Evolutionary conservation across 2,113 vertebrate species (phyloP).

Genomic region (Pachypanchax playfairii): DNA sequence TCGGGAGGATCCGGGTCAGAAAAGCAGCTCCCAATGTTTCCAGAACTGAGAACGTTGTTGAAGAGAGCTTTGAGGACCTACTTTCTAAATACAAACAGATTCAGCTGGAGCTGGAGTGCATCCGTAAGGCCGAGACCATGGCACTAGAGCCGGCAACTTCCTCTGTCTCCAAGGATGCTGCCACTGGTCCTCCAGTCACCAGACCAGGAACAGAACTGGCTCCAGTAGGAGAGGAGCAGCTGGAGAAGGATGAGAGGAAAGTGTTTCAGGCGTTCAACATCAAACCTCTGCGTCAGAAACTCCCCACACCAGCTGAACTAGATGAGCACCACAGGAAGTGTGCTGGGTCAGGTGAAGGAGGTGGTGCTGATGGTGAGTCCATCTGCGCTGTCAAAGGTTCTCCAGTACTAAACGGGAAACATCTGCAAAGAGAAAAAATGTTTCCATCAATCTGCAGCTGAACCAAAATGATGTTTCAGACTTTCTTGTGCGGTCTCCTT

Average conservation of each 20-base stretch:
- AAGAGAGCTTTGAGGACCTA: constrained; percentile 96
- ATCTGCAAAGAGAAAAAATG: not conserved
- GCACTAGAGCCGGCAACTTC: constrained; percentile 83
- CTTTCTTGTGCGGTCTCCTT: no score
- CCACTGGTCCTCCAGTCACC: constrained; percentile 66
- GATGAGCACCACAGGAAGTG: constrained; percentile 78
- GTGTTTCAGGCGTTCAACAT: constrained; percentile 95
- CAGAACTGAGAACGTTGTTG: constrained; percentile 83
- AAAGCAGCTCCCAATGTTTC: constrained; percentile 77
- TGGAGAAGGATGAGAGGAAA: constrained; percentile 83
- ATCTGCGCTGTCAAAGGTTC: not conserved
- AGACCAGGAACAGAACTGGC: constrained; percentile 58
- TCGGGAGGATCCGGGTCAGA: constrained; percentile 80
- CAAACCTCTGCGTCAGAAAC: constrained; percentile 91
- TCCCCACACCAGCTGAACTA: constrained; percentile 84
- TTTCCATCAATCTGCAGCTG: not conserved
- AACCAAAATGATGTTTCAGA: no score
- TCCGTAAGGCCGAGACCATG: constrained; percentile 93
- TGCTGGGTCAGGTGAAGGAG: constrained; percentile 3
- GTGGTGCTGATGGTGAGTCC: constrained; percentile 12
- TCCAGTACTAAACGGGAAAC: not conserved
- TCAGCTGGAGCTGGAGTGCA: constrained; percentile 93
- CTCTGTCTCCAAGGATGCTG: constrained; percentile 65
- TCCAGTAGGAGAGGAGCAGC: constrained; percentile 64
- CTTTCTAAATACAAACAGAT: constrained; percentile 97